Evolutionary conservation across 30 jellyfish, hydroid and myxozoan genomes (phyloP).

Genomic region (Hydractinia symbiolongicarpus): DNA sequence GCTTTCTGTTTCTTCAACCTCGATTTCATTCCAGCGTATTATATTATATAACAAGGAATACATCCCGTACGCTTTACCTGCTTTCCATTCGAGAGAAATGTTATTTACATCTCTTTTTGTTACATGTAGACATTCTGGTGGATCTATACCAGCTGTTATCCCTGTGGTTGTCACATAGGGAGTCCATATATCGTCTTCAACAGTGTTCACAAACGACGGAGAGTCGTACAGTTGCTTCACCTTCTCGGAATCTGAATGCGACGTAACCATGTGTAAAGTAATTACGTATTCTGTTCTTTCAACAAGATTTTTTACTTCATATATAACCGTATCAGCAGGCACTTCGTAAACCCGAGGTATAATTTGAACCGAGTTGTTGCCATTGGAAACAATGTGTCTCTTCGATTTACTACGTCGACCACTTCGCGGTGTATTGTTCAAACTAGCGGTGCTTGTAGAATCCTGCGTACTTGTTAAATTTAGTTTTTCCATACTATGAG

Average conservation of each 20-base stretch:
- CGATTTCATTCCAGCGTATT: slow-evolving; percentile 27
- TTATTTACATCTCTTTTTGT: slow-evolving; percentile 19
- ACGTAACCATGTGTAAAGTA: slow-evolving; percentile 38
- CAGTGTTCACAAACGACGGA: slow-evolving; percentile 24
- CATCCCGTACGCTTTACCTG: slow-evolving; percentile 49
- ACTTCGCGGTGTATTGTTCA: not conserved
- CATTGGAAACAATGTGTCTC: not conserved
- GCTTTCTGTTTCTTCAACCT: slow-evolving; percentile 24
- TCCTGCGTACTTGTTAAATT: not conserved
- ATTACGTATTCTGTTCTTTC: slow-evolving; percentile 34
- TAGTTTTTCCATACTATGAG: not conserved
- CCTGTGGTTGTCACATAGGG: slow-evolving; percentile 44
- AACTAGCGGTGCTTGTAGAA: slow-evolving; percentile 16
- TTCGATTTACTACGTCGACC: not conserved
- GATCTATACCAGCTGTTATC: slow-evolving; percentile 36
- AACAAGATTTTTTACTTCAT: slow-evolving; percentile 33
- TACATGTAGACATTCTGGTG: slow-evolving; percentile 33
- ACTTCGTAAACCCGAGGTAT: slow-evolving; percentile 37
- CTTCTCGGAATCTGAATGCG: slow-evolving; percentile 36
- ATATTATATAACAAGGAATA: slow-evolving; percentile 17
- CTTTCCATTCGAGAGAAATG: slow-evolving; percentile 18
- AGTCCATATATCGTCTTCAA: slow-evolving; percentile 39
- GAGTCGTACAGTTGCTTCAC: slow-evolving; percentile 25
- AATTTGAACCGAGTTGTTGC: not conserved
- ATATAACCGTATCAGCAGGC: slow-evolving; percentile 42